Evolutionary conservation across 2,113 vertebrate species (phyloP).

Genomic region (Pomatorhinus ruficollis): DNA sequence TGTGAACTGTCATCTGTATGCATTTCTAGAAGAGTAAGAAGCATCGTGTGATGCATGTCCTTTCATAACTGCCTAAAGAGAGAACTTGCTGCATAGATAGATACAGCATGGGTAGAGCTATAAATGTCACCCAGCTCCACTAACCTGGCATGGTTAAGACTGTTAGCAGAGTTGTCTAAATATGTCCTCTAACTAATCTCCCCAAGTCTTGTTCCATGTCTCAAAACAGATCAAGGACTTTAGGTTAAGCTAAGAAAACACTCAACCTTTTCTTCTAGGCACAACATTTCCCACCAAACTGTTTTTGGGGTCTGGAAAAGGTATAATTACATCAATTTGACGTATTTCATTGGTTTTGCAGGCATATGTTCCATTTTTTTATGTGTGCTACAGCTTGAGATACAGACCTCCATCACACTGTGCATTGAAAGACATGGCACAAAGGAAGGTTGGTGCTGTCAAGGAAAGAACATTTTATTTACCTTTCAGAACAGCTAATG

Average conservation of each 20-base stretch:
- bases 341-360: not conserved
- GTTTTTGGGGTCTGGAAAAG: not conserved
- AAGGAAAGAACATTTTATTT: not conserved
- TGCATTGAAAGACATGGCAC: not conserved
- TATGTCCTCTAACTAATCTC: not conserved
- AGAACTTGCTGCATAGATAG: not conserved
- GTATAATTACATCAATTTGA: not conserved
- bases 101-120: not conserved
- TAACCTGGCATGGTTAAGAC: not conserved
- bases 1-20: not conserved
- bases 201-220: not conserved
- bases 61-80: not conserved
- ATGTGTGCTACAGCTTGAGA: not conserved
- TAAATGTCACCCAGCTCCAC: not conserved
- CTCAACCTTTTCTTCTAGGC: not conserved
- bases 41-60: fast-evolving
- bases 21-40: not conserved
- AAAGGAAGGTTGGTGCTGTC: not conserved
- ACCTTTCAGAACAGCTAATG: not conserved
- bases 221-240: not conserved
- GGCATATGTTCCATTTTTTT: not conserved
- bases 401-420: not conserved
- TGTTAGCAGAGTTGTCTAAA: not conserved
- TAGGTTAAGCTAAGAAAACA: not conserved
- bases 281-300: not conserved